A percentile compares a stretch with the other conserved stretches of the same genome.
Evolutionary conservation across 2,888 invertebrate genomes (phyloP).

Genomic region (Isoperla grammatica): DNA sequence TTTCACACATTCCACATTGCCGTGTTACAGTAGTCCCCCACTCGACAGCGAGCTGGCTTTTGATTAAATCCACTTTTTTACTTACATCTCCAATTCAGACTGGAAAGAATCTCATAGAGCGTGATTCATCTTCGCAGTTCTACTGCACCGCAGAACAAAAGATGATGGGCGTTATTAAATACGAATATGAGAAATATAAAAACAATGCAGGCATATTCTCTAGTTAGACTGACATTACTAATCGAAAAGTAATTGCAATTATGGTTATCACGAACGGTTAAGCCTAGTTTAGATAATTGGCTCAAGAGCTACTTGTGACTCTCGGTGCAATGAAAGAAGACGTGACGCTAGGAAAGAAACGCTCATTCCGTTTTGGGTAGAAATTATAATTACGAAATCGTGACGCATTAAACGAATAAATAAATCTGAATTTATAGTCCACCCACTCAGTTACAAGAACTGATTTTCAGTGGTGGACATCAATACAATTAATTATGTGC

Average conservation of each 20-base stretch:
- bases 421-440: no score
- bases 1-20: slow-evolving; percentile 19
- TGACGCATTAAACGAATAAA: no score
- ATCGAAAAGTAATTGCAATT: slow-evolving; percentile 15
- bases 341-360: neutral
- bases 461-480: no score
- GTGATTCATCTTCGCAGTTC: slow-evolving; percentile 1
- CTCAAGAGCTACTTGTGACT: neutral
- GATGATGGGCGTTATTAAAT: neutral
- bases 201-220: neutral
- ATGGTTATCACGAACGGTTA: neutral
- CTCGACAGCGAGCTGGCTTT: neutral
- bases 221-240: slow-evolving; percentile 13
- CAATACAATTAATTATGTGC: no score
- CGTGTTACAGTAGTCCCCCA: slow-evolving; percentile 1
- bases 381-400: slow-evolving; percentile 2
- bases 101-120: neutral
- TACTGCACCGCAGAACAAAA: slow-evolving; percentile 7
- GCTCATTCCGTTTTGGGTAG: slow-evolving; percentile 1
- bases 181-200: slow-evolving; percentile 1
- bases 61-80: slow-evolving; percentile 22
- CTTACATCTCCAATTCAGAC: slow-evolving; percentile 10
- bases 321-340: neutral
- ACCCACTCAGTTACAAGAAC: no score
- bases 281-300: neutral